Evolutionary conservation across 2,888 invertebrate species (phyloP).

Genomic region (Apodemia mormo): DNA sequence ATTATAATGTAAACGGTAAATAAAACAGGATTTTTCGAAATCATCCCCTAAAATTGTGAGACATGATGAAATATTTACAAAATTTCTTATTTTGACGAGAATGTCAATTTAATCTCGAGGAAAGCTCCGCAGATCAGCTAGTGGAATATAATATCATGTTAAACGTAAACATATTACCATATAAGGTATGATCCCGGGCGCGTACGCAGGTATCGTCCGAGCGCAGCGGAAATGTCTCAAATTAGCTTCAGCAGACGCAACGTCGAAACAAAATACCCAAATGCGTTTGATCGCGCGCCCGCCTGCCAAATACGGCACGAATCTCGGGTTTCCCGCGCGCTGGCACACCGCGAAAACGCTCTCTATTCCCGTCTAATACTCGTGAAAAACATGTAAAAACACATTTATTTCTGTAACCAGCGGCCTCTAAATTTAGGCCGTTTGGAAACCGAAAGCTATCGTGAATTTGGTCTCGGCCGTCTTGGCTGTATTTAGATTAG

Average conservation of each 20-base stretch:
- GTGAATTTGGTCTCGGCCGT: conserved; percentile 75
- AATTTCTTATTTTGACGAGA: too few species aligned
- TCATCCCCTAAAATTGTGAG: too few species aligned
- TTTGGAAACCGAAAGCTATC: conserved; percentile 74
- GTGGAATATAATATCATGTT: conserved; percentile 4
- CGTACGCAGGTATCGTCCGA: conserved; percentile 21
- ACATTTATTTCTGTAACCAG: conserved; percentile 77
- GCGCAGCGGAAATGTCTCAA: conserved; percentile 37
- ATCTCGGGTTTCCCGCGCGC: conserved; percentile 75
- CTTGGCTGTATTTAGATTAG: conserved; percentile 80
- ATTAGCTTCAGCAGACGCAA: conserved; percentile 41
- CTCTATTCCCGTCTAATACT: conserved; percentile 69
- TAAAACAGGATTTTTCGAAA: too few species aligned
- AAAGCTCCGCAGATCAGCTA: too few species aligned
- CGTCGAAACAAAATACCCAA: conserved; percentile 75
- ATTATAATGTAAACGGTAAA: too few species aligned
- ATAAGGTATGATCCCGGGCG: conserved; percentile 31
- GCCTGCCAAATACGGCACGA: conserved; percentile 78
- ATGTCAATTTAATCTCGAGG: too few species aligned
- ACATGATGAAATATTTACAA: too few species aligned
- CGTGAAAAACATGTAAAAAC: conserved; percentile 76
- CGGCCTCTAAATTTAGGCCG: conserved; percentile 80
- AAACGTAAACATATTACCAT: conserved; percentile 33
- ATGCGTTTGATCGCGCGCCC: conserved; percentile 62
- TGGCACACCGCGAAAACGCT: conserved; percentile 62